phyloP scores from a whole-genome alignment of 2,888 invertebrate genomes.

The Ditylenchus weischeri region DNA sequence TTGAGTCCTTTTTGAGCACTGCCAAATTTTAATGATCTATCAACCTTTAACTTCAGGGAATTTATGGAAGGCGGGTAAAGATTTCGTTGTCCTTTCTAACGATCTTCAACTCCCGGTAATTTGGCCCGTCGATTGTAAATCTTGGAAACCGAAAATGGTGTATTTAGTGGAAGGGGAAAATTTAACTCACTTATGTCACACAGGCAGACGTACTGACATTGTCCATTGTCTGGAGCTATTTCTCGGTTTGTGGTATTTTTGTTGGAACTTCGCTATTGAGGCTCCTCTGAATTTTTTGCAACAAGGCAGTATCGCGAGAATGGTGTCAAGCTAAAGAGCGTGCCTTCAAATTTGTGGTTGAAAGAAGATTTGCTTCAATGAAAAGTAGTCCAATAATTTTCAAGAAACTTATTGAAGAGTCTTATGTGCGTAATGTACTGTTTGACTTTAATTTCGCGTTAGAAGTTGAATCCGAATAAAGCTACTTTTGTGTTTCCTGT shows the following conservation, averaged over 20 bases:
- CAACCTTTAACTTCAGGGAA: slow-evolving; percentile 62
- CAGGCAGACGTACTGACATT: too few species aligned
- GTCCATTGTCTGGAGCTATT: slow-evolving; percentile 86
- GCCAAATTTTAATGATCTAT: too few species aligned
- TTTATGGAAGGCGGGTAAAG: slow-evolving; percentile 88
- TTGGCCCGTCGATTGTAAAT: slow-evolving; percentile 7
- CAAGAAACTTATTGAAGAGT: too few species aligned
- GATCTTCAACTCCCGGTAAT: slow-evolving; percentile 85
- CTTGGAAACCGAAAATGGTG: too few species aligned
- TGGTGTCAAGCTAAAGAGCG: slow-evolving; percentile 82
- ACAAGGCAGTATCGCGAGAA: slow-evolving; percentile 97
- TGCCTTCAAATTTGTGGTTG: slow-evolving; percentile 90
- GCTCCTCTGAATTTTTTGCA: slow-evolving; percentile 91
- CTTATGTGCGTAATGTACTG: too few species aligned
- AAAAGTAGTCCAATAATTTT: too few species aligned
- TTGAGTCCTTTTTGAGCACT: slow-evolving; percentile 68
- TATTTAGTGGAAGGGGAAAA: slow-evolving; percentile 65
- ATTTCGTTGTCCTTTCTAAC: slow-evolving; percentile 93
- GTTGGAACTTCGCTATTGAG: slow-evolving; percentile 59
- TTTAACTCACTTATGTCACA: slow-evolving; percentile 90
- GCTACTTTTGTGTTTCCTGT: too few species aligned
- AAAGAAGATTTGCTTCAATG: too few species aligned
- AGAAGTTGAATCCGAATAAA: too few species aligned
- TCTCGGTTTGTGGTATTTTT: slow-evolving; percentile 60
- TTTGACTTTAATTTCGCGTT: too few species aligned